These are phyloP conservation scores for Euphysa ruthae DNA, from an alignment of 30 jellyfish, hydroid and myxozoan genomes.

Conservation along the genomic window DNA sequence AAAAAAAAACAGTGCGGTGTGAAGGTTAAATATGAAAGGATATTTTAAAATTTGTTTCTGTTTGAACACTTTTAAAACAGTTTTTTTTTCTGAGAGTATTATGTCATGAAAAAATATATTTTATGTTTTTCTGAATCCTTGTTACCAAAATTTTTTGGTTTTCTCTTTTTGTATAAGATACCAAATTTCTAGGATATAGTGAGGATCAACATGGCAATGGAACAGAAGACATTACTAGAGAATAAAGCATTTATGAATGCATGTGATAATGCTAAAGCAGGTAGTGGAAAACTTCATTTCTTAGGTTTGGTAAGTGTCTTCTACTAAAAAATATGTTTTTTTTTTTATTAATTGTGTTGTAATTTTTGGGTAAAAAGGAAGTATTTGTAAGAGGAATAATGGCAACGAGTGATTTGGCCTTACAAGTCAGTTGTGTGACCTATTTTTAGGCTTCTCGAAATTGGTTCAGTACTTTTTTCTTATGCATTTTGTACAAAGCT, in stretches of 20 bases:
- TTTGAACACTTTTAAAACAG: neutral
- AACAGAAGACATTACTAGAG: constrained; percentile 46
- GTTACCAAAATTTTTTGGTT: too few species aligned
- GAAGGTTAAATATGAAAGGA: too few species aligned
- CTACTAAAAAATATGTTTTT: neutral
- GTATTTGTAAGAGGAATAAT: too few species aligned
- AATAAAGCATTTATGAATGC: constrained; percentile 67
- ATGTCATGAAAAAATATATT: neutral
- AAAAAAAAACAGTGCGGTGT: too few species aligned
- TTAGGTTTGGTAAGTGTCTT: constrained; percentile 77
- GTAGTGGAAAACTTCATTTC: constrained; percentile 80
- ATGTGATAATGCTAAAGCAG: constrained; percentile 62
- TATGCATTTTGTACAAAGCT: too few species aligned
- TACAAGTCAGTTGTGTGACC: too few species aligned
- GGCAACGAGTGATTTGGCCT: too few species aligned
- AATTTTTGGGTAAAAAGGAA: neutral
- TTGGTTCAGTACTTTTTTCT: too few species aligned
- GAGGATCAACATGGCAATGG: constrained; percentile 80
- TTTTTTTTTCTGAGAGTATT: neutral
- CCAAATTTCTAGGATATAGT: constrained; percentile 77
- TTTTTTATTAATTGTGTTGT: neutral
- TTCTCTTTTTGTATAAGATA: too few species aligned
- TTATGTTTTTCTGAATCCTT: neutral
- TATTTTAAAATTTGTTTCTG: neutral
- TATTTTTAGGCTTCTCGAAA: too few species aligned